Evolutionary conservation across 1,140 invertebrate genomes (phyloP), one percentile per base, ranked within the genome.

Genomic region (Magallana gigas): DNA sequence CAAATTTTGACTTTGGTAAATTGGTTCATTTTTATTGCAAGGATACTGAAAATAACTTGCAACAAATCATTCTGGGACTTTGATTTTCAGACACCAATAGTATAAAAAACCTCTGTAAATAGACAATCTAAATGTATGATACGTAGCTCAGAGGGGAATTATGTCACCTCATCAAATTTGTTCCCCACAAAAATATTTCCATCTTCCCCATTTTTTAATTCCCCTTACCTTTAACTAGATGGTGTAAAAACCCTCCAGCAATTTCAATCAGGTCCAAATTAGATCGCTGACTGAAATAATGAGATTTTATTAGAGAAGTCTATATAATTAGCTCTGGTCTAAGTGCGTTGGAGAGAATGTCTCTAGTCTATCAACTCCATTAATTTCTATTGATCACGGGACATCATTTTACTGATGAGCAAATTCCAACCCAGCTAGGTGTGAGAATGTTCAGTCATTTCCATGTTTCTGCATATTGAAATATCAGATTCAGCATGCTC

Each of bases 251-350:
- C 23, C 23, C 68, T 76, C 68, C 68, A 76, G 68, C 23, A 76
- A 76, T 29, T 76, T 76, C 68, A 76, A 76, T 76, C 68, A 76
- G 36, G 23, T 11, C 68, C 4, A 23, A 76, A 76, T 76, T 76
- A 76, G 68, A 23, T 29, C 23, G 11, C 68, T 29, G 23, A 76
- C 68, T 9, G 29, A 76, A 29, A 76, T 76, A 76, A 76, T 76
- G 68, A 29, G 68, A 29, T 11, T 76, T 76, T 76, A 76, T 76
- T 76, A 76, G 68, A 76, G 68, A 48, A 48, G 68, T 76, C 68
- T 23, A 76, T 29, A 76, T 76, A 76, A 76, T 76, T 76, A 76
- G 68, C 18, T 48, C 68, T 23, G 36, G 68, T 76, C 68, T 76
- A 76, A 23, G 8, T 76, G 68, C 36, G 68, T 9, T 36, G 23